Evolutionary conservation across 1,140 invertebrate genomes (phyloP).

Genomic region (Asbolus verrucosus): DNA sequence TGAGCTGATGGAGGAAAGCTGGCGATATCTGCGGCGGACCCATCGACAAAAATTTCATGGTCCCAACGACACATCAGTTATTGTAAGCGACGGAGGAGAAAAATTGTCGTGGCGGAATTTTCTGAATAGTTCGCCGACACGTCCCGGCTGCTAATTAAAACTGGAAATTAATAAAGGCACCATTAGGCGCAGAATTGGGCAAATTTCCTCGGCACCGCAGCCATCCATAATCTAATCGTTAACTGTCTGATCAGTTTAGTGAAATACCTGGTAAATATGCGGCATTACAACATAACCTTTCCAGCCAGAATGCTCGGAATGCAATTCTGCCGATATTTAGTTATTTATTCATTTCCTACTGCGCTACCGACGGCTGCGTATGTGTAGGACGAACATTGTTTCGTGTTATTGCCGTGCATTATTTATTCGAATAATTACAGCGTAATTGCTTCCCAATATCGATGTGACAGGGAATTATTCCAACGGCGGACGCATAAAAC

Average conservation of each 20-base stretch:
- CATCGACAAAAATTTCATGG: no score
- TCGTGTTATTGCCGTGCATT: conserved; percentile 26
- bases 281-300: conserved; percentile 36
- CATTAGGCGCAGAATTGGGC: neutral
- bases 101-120: neutral
- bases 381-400: conserved; percentile 34
- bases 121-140: conserved; percentile 30
- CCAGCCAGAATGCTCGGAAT: conserved; percentile 22
- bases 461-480: no score
- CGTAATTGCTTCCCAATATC: conserved; percentile 24
- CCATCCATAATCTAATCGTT: neutral
- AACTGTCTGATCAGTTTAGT: conserved; percentile 23
- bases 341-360: conserved; percentile 34
- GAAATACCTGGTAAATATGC: conserved; percentile 33
- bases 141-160: conserved; percentile 15
- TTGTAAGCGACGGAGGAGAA: no score
- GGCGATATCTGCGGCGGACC: neutral
- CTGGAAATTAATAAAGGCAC: neutral
- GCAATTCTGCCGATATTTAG: conserved; percentile 37
- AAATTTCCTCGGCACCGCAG: conserved; percentile 15
- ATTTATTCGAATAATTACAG: conserved; percentile 33
- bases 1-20: neutral
- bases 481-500: conserved; percentile 16
- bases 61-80: no score
- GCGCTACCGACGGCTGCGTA: conserved; percentile 22